phyloP scores from a whole-genome alignment of 2,797 vertebrate genomes.

The Sebastes cheni region DNA sequence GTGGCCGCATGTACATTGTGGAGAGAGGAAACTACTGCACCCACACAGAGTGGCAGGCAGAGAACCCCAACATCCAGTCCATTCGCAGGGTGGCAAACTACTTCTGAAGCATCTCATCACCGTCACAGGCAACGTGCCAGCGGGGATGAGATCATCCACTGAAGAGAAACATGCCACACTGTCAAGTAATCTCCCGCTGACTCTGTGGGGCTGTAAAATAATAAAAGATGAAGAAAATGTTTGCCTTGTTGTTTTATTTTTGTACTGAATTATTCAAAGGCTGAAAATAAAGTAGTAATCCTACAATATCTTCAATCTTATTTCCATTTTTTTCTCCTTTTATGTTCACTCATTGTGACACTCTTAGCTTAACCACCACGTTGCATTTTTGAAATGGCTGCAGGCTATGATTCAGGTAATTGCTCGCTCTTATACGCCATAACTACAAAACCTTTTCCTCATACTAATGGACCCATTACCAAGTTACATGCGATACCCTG shows the following conservation, averaged over 20 bases:
- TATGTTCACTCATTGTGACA: conserved; percentile 18
- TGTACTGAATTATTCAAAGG: conserved; percentile 60
- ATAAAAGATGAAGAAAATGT: conserved; percentile 70
- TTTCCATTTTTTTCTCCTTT: conserved; percentile 26
- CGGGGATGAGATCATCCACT: neutral
- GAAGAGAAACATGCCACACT: conserved; percentile 9
- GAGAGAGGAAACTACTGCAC: conserved; percentile 88
- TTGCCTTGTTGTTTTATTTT: conserved; percentile 65
- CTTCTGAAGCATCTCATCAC: conserved; percentile 76
- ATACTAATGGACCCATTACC: conserved; percentile 60
- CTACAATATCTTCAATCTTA: conserved; percentile 37
- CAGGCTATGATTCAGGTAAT: conserved; percentile 58
- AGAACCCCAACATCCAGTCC: conserved; percentile 89
- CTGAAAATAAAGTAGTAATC: conserved; percentile 67
- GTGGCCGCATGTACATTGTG: conserved; percentile 91
- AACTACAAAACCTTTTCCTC: conserved; percentile 30
- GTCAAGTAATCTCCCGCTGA: conserved; percentile 17
- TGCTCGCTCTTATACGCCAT: conserved; percentile 41
- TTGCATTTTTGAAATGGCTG: conserved; percentile 30
- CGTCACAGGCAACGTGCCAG: conserved; percentile 19
- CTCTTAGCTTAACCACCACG: conserved; percentile 12
- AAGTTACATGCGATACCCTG: conserved; percentile 31
- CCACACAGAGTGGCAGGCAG: conserved; percentile 87
- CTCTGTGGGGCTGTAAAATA: conserved; percentile 54
- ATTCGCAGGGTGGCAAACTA: conserved; percentile 90